Evolutionary conservation across 1,140 invertebrate species (phyloP).

Genomic region (Pseudomyrmex dendroicus): DNA sequence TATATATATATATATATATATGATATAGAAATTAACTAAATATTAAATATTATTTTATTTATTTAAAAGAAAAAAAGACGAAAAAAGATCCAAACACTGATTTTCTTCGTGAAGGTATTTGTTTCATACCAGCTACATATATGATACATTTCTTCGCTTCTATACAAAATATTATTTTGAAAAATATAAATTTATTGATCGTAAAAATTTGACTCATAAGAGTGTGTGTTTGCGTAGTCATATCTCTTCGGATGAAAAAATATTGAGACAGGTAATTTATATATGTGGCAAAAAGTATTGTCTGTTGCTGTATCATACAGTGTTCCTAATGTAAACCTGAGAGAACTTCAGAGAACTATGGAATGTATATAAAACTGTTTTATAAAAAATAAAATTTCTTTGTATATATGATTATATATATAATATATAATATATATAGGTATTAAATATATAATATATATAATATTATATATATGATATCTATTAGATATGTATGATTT

Average conservation of each 20-base stretch:
- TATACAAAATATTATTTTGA: background rate
- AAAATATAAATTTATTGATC: background rate
- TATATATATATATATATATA: no score
- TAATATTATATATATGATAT: background rate
- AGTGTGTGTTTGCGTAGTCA: no score
- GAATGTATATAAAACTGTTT: slow-evolving; percentile 59
- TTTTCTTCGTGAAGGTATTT: no score
- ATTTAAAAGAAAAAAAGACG: no score
- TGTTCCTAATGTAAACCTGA: slow-evolving; percentile 53
- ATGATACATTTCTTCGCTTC: no score
- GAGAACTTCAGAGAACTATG: background rate
- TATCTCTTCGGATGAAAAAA: background rate
- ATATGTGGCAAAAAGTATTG: slow-evolving; percentile 38
- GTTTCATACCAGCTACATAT: no score
- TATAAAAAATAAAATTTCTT: slow-evolving; percentile 57
- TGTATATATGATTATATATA: background rate
- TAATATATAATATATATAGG: background rate
- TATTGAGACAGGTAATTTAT: background rate
- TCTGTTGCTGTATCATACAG: slow-evolving; percentile 37
- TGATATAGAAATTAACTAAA: no score
- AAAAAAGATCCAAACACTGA: no score
- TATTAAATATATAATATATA: background rate
- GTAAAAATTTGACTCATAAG: no score
- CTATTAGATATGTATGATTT: no score
- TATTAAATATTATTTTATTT: no score